Evolutionary conservation across 2,888 invertebrate species (phyloP).

Genomic region (Diaperis boleti): DNA sequence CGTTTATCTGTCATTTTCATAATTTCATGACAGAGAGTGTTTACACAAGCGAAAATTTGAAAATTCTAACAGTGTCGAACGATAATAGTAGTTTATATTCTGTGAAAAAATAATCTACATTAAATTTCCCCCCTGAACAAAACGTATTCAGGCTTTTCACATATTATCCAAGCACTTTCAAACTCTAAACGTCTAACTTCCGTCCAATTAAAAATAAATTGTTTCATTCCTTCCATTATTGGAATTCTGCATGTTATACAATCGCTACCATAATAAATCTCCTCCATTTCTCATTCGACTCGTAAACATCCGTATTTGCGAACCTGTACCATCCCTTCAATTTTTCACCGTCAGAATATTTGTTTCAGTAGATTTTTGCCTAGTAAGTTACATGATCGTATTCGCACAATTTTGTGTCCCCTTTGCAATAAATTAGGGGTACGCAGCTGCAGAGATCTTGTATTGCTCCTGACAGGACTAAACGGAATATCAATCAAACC

Average conservation of each 20-base stretch:
- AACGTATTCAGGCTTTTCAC: too few relatives aligned
- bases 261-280: background rate
- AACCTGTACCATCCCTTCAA: background rate
- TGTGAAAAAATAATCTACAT: too few relatives aligned
- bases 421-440: too few relatives aligned
- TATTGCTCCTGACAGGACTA: constrained; percentile 7
- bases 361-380: constrained; percentile 8
- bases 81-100: too few relatives aligned
- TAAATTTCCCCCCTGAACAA: too few relatives aligned
- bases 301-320: background rate
- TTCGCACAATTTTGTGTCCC: too few relatives aligned
- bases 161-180: too few relatives aligned
- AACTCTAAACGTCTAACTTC: background rate
- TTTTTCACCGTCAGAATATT: constrained; percentile 6
- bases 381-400: background rate
- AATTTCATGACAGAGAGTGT: too few relatives aligned
- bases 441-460: too few relatives aligned
- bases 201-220: constrained; percentile 3
- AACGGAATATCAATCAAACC: constrained; percentile 12
- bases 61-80: too few relatives aligned
- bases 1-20: too few relatives aligned
- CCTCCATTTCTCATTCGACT: background rate
- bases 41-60: too few relatives aligned
- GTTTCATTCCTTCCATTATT: constrained; percentile 1
- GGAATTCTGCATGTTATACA: background rate